Evolutionary conservation across 53 echinoderm and acorn worm genomes (phyloP).

Genomic region (Astropecten irregularis): DNA sequence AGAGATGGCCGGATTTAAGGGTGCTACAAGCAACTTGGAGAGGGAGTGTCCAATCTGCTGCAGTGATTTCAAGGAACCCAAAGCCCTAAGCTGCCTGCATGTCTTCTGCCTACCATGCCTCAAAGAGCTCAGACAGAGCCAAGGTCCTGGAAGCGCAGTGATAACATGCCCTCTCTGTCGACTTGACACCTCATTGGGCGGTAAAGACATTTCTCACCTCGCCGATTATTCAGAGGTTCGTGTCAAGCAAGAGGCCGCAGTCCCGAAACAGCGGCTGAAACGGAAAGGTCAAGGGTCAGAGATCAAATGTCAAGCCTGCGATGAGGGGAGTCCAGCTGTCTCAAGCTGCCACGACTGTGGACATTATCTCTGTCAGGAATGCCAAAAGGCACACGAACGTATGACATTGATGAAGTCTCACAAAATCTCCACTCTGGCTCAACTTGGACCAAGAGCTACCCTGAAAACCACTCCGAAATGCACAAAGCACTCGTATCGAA

Average conservation of each 20-base stretch:
- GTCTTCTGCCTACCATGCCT: neutral
- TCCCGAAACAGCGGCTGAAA: neutral
- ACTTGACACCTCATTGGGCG: neutral
- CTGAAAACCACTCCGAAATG: neutral
- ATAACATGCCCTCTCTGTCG: neutral
- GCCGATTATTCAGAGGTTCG: neutral
- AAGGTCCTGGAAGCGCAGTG: neutral
- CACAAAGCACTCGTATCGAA: neutral
- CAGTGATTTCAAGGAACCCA: neutral
- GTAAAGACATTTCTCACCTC: neutral
- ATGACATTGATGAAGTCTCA: slow-evolving; percentile 23
- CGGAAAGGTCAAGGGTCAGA: no score
- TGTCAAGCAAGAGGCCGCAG: no score
- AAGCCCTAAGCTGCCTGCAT: neutral
- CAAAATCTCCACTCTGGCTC: slow-evolving; percentile 26
- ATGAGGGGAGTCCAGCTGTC: slow-evolving; percentile 1
- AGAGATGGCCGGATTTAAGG: no score
- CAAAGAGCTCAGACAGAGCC: neutral
- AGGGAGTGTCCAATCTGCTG: neutral
- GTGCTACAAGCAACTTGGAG: no score
- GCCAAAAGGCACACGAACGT: slow-evolving; percentile 7
- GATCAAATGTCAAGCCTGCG: no score
- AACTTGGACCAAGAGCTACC: slow-evolving; percentile 9
- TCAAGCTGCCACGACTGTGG: slow-evolving; percentile 30
- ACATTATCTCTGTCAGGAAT: slow-evolving; percentile 32